Evolutionary conservation across 1,140 invertebrate species (phyloP).

Genomic region (Geopemphigus sp.): DNA sequence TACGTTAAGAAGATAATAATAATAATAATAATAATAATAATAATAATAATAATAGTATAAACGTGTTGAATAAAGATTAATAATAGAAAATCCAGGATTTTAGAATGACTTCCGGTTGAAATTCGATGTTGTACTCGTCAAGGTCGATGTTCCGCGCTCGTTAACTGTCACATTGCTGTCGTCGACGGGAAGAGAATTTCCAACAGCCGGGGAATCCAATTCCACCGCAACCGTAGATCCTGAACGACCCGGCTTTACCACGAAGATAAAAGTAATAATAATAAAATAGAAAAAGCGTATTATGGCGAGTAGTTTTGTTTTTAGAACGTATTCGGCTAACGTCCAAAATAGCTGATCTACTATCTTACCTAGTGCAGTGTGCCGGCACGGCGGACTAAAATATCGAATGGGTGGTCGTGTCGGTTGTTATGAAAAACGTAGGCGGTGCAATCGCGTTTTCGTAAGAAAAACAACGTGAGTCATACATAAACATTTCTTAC

Average conservation of each 20-base stretch:
- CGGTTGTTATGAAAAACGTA: not conserved
- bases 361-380: not conserved
- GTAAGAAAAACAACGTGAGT: not conserved
- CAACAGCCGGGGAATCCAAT: not conserved
- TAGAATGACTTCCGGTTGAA: conserved; percentile 9
- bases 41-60: too few species aligned
- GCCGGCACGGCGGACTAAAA: not conserved
- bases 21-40: too few species aligned
- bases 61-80: not conserved
- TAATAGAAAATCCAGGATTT: not conserved
- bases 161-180: conserved; percentile 4
- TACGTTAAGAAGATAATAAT: not conserved
- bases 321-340: conserved; percentile 21
- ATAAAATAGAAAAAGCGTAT: not conserved
- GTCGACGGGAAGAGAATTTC: not conserved
- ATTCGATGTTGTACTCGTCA: not conserved
- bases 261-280: not conserved
- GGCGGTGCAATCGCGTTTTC: not conserved
- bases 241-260: not conserved
- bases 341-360: not conserved
- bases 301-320: not conserved
- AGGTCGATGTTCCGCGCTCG: not conserved
- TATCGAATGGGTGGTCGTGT: conserved; percentile 14
- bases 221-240: not conserved
- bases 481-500: not conserved